These are phyloP conservation scores for Pachycephala philippinensis DNA, from an alignment of 2,113 vertebrate genomes.

Conservation along the genomic window DNA sequence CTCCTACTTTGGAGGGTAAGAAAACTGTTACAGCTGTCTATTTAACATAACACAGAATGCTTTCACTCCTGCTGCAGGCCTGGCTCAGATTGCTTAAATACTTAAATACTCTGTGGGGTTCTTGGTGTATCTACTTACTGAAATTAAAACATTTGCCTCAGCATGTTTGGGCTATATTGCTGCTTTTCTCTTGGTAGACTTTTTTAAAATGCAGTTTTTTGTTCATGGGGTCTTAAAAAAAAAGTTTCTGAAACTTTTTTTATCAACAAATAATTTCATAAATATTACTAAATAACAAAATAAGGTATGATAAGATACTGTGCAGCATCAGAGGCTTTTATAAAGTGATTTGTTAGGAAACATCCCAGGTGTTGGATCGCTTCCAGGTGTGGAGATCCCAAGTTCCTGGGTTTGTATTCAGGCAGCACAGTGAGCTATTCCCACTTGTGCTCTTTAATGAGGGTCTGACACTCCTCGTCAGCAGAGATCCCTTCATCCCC, in stretches of 20 bases:
- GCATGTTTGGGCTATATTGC: background rate
- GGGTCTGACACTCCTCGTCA: background rate
- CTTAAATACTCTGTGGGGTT: background rate
- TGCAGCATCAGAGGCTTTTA: background rate
- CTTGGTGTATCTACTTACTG: background rate
- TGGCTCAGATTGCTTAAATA: background rate
- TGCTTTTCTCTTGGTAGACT: background rate
- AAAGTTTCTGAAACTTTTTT: background rate
- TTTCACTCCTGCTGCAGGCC: background rate
- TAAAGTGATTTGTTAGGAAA: background rate
- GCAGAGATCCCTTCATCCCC: background rate
- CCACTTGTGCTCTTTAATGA: background rate
- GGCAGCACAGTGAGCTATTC: background rate
- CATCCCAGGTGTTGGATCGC: background rate
- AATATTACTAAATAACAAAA: background rate
- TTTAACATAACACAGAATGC: background rate
- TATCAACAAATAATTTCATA: background rate
- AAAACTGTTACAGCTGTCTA: background rate
- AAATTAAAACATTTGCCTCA: background rate
- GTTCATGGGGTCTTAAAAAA: background rate
- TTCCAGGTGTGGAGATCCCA: background rate
- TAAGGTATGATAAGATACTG: background rate
- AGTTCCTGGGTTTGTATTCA: background rate
- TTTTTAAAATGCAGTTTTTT: background rate
- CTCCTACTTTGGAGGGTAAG: background rate